phyloP scores from a whole-genome alignment of 2,888 invertebrate genomes.

The Cacoxenus indagator region DNA sequence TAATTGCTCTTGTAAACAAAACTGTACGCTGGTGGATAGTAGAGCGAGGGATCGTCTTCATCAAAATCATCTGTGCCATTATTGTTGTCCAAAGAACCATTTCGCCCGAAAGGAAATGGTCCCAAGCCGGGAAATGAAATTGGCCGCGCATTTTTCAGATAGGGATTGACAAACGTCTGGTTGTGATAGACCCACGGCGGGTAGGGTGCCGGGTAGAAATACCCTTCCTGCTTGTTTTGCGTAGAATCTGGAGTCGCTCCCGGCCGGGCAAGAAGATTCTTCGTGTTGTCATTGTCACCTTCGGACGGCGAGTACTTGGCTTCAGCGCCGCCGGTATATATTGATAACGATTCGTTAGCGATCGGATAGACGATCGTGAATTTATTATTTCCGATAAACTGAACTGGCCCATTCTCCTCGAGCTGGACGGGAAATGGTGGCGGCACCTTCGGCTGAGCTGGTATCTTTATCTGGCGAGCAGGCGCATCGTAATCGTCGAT shows the following conservation, averaged over 20 bases:
- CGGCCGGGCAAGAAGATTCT: slow-evolving; percentile 76
- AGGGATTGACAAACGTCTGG: slow-evolving; percentile 59
- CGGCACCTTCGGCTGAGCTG: slow-evolving; percentile 85
- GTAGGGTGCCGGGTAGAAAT: slow-evolving; percentile 76
- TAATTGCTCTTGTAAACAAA: slow-evolving; percentile 87
- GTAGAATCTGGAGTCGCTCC: slow-evolving; percentile 70
- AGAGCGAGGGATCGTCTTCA: slow-evolving; percentile 92
- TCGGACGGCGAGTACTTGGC: slow-evolving; percentile 56
- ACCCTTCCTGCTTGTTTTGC: slow-evolving; percentile 59
- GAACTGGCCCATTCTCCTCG: slow-evolving; percentile 86
- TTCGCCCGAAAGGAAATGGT: slow-evolving; percentile 64
- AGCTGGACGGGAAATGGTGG: slow-evolving; percentile 95
- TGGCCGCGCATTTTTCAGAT: slow-evolving; percentile 44
- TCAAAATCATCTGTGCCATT: slow-evolving; percentile 84
- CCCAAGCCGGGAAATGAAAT: slow-evolving; percentile 58
- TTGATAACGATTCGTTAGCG: slow-evolving; percentile 80
- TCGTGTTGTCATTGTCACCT: slow-evolving; percentile 60
- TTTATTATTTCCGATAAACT: slow-evolving; percentile 85
- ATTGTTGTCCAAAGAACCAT: slow-evolving; percentile 67
- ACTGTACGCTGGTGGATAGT: slow-evolving; percentile 92
- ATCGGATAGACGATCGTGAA: slow-evolving; percentile 72
- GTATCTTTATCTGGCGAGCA: slow-evolving; percentile 86
- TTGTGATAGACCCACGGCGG: slow-evolving; percentile 73
- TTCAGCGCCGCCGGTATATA: slow-evolving; percentile 73
- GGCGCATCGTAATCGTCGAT: slow-evolving; percentile 89